These are phyloP conservation scores for Boulengeromyrus knoepffleri DNA, from an alignment of 2,113 vertebrate genomes.

Conservation along the genomic window DNA sequence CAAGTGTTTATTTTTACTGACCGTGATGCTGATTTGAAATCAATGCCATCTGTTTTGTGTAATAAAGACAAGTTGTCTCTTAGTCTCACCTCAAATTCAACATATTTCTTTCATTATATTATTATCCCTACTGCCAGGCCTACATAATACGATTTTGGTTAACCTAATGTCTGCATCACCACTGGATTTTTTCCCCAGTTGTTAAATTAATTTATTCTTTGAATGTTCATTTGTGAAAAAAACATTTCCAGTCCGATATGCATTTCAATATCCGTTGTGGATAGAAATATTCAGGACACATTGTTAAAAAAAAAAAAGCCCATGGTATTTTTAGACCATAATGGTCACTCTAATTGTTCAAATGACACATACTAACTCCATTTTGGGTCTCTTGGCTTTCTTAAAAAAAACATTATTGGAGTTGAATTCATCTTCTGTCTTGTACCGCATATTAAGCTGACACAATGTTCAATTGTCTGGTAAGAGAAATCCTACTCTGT, in stretches of 20 bases:
- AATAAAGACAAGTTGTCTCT: conserved; percentile 31
- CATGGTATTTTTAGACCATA: background rate
- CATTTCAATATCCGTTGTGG: background rate
- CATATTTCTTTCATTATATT: conserved; percentile 20
- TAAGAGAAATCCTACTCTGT: background rate
- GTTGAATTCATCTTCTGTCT: background rate
- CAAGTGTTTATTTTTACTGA: conserved; percentile 30
- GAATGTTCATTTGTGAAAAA: background rate
- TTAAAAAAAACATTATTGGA: background rate
- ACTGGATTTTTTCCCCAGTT: background rate
- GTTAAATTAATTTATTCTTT: background rate
- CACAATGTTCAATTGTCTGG: background rate
- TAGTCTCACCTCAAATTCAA: conserved; percentile 22
- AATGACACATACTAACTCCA: background rate
- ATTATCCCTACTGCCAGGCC: conserved; percentile 14
- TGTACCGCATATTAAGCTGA: background rate
- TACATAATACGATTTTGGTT: conserved; percentile 21
- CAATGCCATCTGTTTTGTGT: conserved; percentile 43
- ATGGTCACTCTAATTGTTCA: background rate
- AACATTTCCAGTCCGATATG: background rate
- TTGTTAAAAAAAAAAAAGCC: background rate
- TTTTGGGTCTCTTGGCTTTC: background rate
- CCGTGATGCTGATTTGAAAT: conserved; percentile 30
- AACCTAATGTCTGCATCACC: background rate
- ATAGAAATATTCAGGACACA: background rate